Percentiles rank a stretch among this genome's conserved stretches.
Conservation (phyloP, 1,140 invertebrate genomes). For the Antheraea mylitta region DNA sequence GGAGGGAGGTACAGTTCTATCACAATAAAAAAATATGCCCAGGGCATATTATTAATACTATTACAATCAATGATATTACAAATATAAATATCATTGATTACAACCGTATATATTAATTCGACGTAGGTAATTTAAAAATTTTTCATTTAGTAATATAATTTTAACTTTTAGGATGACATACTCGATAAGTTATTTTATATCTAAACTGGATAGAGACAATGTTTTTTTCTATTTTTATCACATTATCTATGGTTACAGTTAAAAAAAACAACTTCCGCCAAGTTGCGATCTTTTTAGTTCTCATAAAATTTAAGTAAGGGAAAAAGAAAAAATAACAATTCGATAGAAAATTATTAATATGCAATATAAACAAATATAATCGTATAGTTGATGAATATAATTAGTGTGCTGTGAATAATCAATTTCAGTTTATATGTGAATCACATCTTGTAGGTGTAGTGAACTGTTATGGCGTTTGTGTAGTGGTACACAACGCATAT, state of each 20-base stretch:
- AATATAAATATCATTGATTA: too few species aligned
- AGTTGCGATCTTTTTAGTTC: constrained; percentile 38
- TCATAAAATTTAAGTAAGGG: constrained; percentile 25
- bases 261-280: constrained; percentile 45
- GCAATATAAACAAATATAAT: constrained; percentile 30
- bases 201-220: background rate
- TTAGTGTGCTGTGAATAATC: constrained; percentile 3
- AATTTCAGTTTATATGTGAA: constrained; percentile 26
- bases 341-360: constrained; percentile 22
- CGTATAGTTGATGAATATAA: background rate
- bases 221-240: background rate
- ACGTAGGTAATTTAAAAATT: background rate
- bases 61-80: too few species aligned
- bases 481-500: constrained; percentile 70
- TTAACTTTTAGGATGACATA: background rate
- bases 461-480: constrained; percentile 78
- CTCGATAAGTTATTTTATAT: background rate
- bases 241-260: background rate
- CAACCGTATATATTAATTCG: background rate
- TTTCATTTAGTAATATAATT: background rate
- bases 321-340: constrained; percentile 9
- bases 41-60: too few species aligned
- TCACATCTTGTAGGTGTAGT: constrained; percentile 39
- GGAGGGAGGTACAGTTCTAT: too few species aligned
- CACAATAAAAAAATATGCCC: too few species aligned